phyloP scores from a whole-genome alignment of 2,797 vertebrate genomes.

The Sibirionetta formosa region DNA sequence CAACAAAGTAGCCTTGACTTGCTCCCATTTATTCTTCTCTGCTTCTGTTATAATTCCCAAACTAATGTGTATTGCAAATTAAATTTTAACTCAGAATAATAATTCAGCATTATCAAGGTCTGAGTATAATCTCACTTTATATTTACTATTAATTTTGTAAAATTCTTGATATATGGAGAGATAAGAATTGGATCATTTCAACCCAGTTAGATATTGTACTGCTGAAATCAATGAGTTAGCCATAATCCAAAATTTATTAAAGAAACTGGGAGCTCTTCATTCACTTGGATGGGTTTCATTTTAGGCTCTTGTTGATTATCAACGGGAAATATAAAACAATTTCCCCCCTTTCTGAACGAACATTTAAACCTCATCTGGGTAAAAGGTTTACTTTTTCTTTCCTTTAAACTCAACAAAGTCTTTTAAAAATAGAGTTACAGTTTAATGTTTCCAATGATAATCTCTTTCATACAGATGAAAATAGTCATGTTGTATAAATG shows the following conservation, averaged over 20 bases:
- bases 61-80: conserved; percentile 34
- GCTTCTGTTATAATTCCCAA: not conserved
- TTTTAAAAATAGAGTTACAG: not conserved
- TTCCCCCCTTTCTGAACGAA: not conserved
- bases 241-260: not conserved
- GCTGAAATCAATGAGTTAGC: conserved; percentile 26
- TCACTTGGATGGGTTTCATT: not conserved
- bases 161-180: conserved; percentile 23
- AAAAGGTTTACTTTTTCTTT: not conserved
- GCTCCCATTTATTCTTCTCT: not conserved
- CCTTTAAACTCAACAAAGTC: not conserved
- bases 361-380: not conserved
- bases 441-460: conserved; percentile 2
- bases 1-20: not conserved
- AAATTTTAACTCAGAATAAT: conserved; percentile 56
- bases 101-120: conserved; percentile 1
- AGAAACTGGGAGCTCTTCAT: not conserved
- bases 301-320: not conserved
- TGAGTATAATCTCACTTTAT: conserved; percentile 43
- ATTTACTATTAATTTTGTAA: conserved; percentile 38
- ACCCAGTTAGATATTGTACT: not conserved
- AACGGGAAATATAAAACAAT: not conserved
- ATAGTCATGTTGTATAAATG: conserved; percentile 15
- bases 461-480: conserved; percentile 34
- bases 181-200: conserved; percentile 7